Evolutionary conservation across 2,797 vertebrate species (phyloP).

Genomic region (Crocodylus rhombifer): DNA sequence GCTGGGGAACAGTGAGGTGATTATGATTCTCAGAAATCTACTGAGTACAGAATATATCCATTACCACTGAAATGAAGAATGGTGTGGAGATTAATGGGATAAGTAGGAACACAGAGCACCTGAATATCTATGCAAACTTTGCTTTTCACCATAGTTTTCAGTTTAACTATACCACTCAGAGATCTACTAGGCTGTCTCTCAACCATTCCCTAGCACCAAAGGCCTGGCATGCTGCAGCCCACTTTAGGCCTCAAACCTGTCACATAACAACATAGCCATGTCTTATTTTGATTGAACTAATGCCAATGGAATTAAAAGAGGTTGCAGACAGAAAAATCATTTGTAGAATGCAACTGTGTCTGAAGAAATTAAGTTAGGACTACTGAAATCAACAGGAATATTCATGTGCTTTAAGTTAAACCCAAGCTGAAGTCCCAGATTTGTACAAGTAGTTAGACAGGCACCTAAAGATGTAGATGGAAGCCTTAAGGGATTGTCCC

Average conservation of each 20-base stretch:
- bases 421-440: rapidly evolving
- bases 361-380: neutral
- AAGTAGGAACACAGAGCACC: neutral
- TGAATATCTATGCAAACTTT: conserved; percentile 25
- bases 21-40: neutral
- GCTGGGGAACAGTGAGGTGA: neutral
- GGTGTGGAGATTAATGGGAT: neutral
- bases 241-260: neutral
- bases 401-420: neutral
- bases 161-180: neutral
- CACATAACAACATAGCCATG: neutral
- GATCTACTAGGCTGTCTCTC: neutral
- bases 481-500: too few species aligned
- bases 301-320: neutral
- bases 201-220: neutral
- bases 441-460: neutral
- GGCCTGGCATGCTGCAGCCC: conserved; percentile 5
- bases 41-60: neutral
- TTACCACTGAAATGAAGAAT: neutral
- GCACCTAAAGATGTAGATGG: too few species aligned
- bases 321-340: neutral
- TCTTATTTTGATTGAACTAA: neutral
- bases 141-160: neutral
- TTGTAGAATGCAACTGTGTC: neutral
- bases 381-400: neutral